A percentile compares a stretch with the other conserved stretches of the same genome.
These are phyloP conservation scores for Lithophane ornitopus DNA, from an alignment of 2,888 invertebrate species.

Conservation along the genomic window DNA sequence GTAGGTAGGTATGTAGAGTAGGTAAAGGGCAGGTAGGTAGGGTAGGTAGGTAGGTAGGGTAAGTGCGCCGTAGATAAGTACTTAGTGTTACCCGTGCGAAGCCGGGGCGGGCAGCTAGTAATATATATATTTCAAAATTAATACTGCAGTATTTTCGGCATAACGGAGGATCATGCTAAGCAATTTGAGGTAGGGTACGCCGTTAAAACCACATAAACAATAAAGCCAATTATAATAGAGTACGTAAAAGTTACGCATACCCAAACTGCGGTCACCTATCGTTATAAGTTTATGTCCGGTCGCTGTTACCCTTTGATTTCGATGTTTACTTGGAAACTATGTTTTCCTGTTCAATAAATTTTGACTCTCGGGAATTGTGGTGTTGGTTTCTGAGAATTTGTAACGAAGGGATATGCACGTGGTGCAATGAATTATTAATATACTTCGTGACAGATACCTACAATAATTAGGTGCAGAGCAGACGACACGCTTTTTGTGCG, in stretches of 20 bases:
- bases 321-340: conserved; percentile 10
- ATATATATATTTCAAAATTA: too few relatives aligned
- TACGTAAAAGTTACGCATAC: background rate
- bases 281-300: conserved; percentile 35
- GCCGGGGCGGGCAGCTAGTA: too few relatives aligned
- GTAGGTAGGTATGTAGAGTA: too few relatives aligned
- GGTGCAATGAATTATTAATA: background rate
- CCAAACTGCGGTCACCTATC: conserved; percentile 23
- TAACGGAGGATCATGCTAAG: too few relatives aligned
- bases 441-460: background rate
- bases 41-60: too few relatives aligned
- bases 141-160: too few relatives aligned
- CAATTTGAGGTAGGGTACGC: too few relatives aligned
- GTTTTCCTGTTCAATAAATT: conserved; percentile 26
- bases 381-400: conserved; percentile 1
- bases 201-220: conserved; percentile 18
- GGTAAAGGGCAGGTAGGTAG: too few relatives aligned
- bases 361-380: conserved; percentile 12
- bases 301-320: conserved; percentile 18
- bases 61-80: too few relatives aligned
- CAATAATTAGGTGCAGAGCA: too few relatives aligned
- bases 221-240: conserved; percentile 21
- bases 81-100: too few relatives aligned
- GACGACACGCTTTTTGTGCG: too few relatives aligned
- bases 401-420: background rate